These are phyloP conservation scores for Meandrusa payeni DNA, from an alignment of 2,888 invertebrate genomes.

Conservation along the genomic window DNA sequence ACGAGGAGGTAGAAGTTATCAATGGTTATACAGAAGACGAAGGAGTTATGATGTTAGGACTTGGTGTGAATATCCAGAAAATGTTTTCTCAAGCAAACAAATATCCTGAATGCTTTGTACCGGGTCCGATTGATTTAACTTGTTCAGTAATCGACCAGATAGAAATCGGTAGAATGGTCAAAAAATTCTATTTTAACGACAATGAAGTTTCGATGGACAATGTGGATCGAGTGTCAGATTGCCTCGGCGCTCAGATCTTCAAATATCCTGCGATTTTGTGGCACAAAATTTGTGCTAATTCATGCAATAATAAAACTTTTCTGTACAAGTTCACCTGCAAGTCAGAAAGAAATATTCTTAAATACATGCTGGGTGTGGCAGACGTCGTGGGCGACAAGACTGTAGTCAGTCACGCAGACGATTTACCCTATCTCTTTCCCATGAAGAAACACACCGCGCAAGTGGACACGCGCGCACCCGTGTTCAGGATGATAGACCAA, in stretches of 20 bases:
- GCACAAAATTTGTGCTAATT: constrained; percentile 36
- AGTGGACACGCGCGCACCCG: constrained; percentile 31
- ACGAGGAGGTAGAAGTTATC: constrained; percentile 82
- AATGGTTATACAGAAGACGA: constrained; percentile 86
- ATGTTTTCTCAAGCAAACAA: constrained; percentile 30
- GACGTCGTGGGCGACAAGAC: constrained; percentile 14
- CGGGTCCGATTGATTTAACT: constrained; percentile 29
- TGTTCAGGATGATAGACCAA: constrained; percentile 37
- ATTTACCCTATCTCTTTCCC: constrained; percentile 34
- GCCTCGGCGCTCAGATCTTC: constrained; percentile 38
- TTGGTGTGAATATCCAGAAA: constrained; percentile 22
- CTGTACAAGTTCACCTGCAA: constrained; percentile 51
- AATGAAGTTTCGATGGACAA: constrained; percentile 33
- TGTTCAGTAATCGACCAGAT: constrained; percentile 33
- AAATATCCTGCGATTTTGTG: constrained; percentile 36
- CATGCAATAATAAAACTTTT: constrained; percentile 40
- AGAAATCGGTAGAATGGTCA: constrained; percentile 36
- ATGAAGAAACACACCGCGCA: constrained; percentile 30
- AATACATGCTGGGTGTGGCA: constrained; percentile 24
- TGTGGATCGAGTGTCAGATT: constrained; percentile 35
- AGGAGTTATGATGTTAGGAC: constrained; percentile 55
- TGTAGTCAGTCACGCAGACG: constrained; percentile 26
- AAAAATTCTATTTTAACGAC: constrained; percentile 32
- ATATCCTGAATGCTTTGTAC: constrained; percentile 34
- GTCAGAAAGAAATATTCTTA: constrained; percentile 47